Conservation (phyloP, 2,888 invertebrate species). For the Aromia moschata region DNA sequence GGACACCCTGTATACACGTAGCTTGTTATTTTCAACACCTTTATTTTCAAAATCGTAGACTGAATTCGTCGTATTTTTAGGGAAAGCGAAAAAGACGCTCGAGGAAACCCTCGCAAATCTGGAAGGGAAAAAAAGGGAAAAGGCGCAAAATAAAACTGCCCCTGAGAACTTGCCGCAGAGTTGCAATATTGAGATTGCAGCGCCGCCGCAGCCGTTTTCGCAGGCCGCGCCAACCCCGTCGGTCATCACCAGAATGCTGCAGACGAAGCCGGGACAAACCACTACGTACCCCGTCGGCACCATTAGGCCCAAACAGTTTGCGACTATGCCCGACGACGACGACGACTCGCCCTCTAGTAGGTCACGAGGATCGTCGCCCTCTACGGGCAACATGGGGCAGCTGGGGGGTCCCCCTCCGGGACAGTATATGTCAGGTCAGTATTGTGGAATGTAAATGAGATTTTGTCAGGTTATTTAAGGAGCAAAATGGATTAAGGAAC, state of each 20-base stretch:
- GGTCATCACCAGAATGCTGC: constrained; percentile 72
- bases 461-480: too few species aligned
- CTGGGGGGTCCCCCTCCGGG: constrained; percentile 36
- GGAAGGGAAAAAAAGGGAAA: constrained; percentile 64
- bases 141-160: constrained; percentile 11
- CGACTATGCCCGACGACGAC: constrained; percentile 51
- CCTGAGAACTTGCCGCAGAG: constrained; percentile 16
- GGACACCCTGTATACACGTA: too few species aligned
- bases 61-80: too few species aligned
- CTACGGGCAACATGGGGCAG: constrained; percentile 13
- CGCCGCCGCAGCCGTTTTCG: constrained; percentile 66
- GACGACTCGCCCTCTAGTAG: constrained; percentile 41
- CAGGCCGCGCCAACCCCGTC: constrained; percentile 66
- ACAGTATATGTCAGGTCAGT: constrained; percentile 44
- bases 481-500: too few species aligned
- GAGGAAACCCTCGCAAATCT: constrained; percentile 65
- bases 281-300: constrained; percentile 49
- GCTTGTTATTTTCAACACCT: too few species aligned
- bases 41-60: too few species aligned
- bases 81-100: constrained; percentile 58
- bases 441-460: neutral
- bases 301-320: constrained; percentile 54
- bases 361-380: constrained; percentile 34
- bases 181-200: constrained; percentile 59
- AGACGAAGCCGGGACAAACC: constrained; percentile 57